A percentile compares a stretch with the other conserved stretches of the same genome.
phyloP scores from a whole-genome alignment of 1,140 invertebrate species.

The Microvelia longipes region DNA sequence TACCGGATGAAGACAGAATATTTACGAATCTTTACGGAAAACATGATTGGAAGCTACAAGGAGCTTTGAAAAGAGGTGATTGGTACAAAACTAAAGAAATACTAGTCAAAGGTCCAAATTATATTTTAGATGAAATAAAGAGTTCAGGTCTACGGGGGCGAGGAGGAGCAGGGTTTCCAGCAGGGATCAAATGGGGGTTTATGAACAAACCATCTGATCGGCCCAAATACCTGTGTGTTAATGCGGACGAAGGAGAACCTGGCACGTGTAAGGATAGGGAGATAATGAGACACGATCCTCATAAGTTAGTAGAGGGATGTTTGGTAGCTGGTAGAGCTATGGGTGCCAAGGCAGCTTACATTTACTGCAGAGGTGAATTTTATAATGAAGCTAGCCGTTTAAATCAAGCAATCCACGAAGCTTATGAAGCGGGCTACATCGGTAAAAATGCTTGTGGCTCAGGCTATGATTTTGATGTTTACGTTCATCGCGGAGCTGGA shows the following conservation, averaged over 20 bases:
- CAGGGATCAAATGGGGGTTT: conserved; percentile 99
- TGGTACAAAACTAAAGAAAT: conserved; percentile 4
- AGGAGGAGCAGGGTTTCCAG: conserved; percentile 95
- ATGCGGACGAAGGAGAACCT: conserved; percentile 98
- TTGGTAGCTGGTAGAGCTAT: conserved; percentile 88
- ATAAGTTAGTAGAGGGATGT: conserved; percentile 95
- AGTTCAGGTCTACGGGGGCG: conserved; percentile 88
- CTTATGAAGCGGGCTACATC: conserved; percentile 87
- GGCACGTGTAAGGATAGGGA: conserved; percentile 98
- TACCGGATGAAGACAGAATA: background rate
- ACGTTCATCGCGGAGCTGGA: conserved; percentile 92
- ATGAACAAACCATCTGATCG: conserved; percentile 98
- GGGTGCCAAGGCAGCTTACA: conserved; percentile 94
- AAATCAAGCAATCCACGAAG: conserved; percentile 95
- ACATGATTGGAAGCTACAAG: background rate
- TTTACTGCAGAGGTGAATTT: conserved; percentile 98
- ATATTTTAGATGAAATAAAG: conserved; percentile 70
- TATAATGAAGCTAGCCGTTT: conserved; percentile 98
- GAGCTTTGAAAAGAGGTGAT: background rate
- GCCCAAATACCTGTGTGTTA: conserved; percentile 95
- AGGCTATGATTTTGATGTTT: conserved; percentile 97
- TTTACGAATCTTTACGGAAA: background rate
- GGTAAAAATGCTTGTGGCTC: conserved; percentile 95
- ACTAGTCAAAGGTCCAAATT: conserved; percentile 1
- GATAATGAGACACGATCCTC: conserved; percentile 96